A percentile compares a stretch with the other conserved stretches of the same genome.
Conservation (phyloP, 2,797 vertebrate species). For the Perodicticus potto region DNA sequence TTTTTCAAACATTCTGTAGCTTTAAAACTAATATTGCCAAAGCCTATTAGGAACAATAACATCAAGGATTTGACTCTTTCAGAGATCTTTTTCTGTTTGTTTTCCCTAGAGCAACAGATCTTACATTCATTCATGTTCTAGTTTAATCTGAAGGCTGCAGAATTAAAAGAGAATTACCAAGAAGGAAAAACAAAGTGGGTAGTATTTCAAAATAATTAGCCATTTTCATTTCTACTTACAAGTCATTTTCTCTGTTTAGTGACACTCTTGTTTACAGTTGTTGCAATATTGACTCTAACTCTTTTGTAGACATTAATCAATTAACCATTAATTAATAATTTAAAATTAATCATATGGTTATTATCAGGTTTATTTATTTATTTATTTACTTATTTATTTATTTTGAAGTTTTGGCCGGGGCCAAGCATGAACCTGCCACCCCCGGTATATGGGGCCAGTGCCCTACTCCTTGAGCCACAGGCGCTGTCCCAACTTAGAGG, state of each 20-base stretch:
- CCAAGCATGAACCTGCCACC: too few species aligned
- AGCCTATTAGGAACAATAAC: conserved; percentile 1
- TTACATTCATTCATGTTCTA: background rate
- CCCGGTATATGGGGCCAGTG: too few species aligned
- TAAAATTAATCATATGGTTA: background rate
- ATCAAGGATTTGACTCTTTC: background rate
- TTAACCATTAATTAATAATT: background rate
- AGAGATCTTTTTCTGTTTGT: background rate
- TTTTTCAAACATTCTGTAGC: background rate
- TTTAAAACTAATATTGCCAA: background rate
- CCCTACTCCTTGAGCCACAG: too few species aligned
- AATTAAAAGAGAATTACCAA: conserved; percentile 32
- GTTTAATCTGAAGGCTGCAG: conserved; percentile 11
- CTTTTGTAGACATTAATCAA: background rate
- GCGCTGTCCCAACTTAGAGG: background rate
- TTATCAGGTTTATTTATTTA: background rate
- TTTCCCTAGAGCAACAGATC: background rate
- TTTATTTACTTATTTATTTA: background rate
- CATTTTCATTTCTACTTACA: conserved; percentile 8
- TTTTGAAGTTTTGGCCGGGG: too few species aligned
- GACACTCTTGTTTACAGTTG: background rate
- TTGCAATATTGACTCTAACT: background rate
- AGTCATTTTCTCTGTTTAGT: background rate
- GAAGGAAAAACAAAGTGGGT: background rate
- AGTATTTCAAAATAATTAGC: background rate